Percentiles rank a stretch among this genome's conserved stretches.
phyloP scores from a whole-genome alignment of 2,113 vertebrate genomes.

The Caranx melampygus region DNA sequence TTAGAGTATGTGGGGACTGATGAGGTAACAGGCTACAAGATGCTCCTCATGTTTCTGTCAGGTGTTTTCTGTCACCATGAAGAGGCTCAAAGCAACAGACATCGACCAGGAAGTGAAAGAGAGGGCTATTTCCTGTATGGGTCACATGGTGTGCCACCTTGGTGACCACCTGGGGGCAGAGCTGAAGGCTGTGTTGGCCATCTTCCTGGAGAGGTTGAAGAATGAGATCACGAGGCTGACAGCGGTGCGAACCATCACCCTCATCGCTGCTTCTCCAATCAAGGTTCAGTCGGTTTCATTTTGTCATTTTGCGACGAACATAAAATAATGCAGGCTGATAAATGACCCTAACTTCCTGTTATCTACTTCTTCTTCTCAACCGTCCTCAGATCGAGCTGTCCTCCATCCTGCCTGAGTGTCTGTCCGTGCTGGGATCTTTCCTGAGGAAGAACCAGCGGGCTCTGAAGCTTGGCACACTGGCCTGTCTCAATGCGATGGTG shows the following conservation, averaged over 20 bases:
- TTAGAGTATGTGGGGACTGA: no score
- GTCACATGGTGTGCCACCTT: slow-evolving; percentile 88
- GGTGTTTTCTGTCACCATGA: slow-evolving; percentile 86
- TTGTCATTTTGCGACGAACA: neutral
- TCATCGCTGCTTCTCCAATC: slow-evolving; percentile 87
- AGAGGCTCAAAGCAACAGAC: slow-evolving; percentile 91
- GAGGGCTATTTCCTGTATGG: slow-evolving; percentile 93
- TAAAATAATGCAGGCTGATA: neutral
- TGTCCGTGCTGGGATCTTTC: slow-evolving; percentile 91
- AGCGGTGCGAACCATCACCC: slow-evolving; percentile 87
- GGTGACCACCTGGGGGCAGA: slow-evolving; percentile 89
- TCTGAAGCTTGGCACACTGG: slow-evolving; percentile 88
- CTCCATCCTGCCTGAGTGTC: slow-evolving; percentile 85
- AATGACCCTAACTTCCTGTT: no score
- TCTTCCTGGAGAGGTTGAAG: slow-evolving; percentile 92
- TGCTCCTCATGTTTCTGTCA: neutral
- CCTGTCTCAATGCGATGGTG: slow-evolving; percentile 87
- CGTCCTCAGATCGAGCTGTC: slow-evolving; percentile 82
- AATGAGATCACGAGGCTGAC: slow-evolving; percentile 95
- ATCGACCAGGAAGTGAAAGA: slow-evolving; percentile 98
- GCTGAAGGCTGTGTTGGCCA: slow-evolving; percentile 86
- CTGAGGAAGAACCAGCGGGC: slow-evolving; percentile 92
- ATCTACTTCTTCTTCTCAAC: neutral
- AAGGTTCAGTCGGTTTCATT: slow-evolving; percentile 38
- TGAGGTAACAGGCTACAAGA: no score